Evolutionary conservation across 2,797 vertebrate species (phyloP).

Genomic region (Podarcis lilfordi): DNA sequence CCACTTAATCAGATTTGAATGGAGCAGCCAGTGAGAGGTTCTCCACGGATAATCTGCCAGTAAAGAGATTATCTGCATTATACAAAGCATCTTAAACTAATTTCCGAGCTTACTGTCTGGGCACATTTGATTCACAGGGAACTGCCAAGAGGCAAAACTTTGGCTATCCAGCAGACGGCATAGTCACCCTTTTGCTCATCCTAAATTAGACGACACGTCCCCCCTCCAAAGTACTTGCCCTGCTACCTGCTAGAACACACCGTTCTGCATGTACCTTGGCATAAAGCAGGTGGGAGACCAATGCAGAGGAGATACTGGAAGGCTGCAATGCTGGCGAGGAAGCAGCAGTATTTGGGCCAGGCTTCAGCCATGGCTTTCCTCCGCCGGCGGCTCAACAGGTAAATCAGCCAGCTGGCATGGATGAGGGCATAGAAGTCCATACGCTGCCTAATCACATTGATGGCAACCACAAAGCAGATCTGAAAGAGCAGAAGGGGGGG

Average conservation of each 20-base stretch:
- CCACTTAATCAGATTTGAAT: constrained; percentile 85
- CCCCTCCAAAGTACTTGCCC: not conserved
- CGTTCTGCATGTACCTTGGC: constrained; percentile 72
- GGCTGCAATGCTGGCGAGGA: constrained; percentile 79
- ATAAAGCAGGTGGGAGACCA: constrained; percentile 81
- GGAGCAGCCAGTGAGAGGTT: constrained; percentile 70
- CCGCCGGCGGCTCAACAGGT: constrained; percentile 73
- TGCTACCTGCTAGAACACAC: not conserved
- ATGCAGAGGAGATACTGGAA: constrained; percentile 84
- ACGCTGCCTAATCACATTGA: constrained; percentile 79
- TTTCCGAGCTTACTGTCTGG: not conserved
- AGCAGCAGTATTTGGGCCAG: constrained; percentile 84
- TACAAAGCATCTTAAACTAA: not conserved
- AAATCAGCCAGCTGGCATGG: constrained; percentile 77
- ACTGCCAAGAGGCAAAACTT: not conserved
- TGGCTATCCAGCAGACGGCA: not conserved
- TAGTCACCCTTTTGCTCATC: not conserved
- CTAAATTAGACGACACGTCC: not conserved
- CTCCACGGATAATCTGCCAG: constrained; percentile 84
- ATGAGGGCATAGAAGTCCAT: constrained; percentile 83
- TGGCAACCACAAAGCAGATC: constrained; percentile 80
- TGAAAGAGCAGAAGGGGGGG: constrained; percentile 25
- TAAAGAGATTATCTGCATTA: constrained; percentile 33
- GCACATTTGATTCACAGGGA: not conserved
- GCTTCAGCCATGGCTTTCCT: constrained; percentile 85